These are phyloP conservation scores for Drosophila neocordata DNA, from an alignment of 1,140 invertebrate species.

Conservation along the genomic window DNA sequence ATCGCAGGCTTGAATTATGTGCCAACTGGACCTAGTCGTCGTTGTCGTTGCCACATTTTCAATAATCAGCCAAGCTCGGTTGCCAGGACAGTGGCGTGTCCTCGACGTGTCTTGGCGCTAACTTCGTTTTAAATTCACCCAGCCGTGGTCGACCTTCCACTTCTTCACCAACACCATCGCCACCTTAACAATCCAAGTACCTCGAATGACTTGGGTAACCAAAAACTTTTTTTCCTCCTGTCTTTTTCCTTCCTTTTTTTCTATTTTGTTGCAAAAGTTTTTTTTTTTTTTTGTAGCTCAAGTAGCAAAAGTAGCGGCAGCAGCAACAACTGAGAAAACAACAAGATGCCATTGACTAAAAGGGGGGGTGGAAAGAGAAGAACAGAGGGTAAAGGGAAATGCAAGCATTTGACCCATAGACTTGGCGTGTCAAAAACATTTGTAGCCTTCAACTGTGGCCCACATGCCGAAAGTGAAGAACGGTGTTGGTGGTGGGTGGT, in stretches of 20 bases:
- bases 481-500: slow-evolving; percentile 23
- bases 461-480: slow-evolving; percentile 30
- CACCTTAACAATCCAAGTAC: slow-evolving; percentile 23
- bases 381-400: slow-evolving; percentile 1
- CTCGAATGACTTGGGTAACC: slow-evolving; percentile 40
- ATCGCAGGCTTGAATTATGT: slow-evolving; percentile 69
- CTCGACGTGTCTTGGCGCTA: slow-evolving; percentile 39
- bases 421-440: slow-evolving; percentile 77
- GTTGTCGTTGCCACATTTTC: slow-evolving; percentile 73
- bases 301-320: slow-evolving; percentile 39
- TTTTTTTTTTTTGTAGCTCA: slow-evolving; percentile 57
- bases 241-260: slow-evolving; percentile 1
- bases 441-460: slow-evolving; percentile 64
- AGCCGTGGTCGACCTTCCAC: slow-evolving; percentile 47
- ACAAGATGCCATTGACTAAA: slow-evolving; percentile 29
- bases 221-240: slow-evolving; percentile 42
- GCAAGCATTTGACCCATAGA: slow-evolving; percentile 70
- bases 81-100: slow-evolving; percentile 28
- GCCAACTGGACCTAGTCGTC: slow-evolving; percentile 64
- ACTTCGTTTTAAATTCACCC: slow-evolving; percentile 73
- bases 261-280: slow-evolving; percentile 42
- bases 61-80: slow-evolving; percentile 68
- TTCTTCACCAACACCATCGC: not conserved
- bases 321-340: slow-evolving; percentile 39
- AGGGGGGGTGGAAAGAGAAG: not conserved